Conservation (phyloP, 2,113 vertebrate species). For the Cathartes aura region DNA sequence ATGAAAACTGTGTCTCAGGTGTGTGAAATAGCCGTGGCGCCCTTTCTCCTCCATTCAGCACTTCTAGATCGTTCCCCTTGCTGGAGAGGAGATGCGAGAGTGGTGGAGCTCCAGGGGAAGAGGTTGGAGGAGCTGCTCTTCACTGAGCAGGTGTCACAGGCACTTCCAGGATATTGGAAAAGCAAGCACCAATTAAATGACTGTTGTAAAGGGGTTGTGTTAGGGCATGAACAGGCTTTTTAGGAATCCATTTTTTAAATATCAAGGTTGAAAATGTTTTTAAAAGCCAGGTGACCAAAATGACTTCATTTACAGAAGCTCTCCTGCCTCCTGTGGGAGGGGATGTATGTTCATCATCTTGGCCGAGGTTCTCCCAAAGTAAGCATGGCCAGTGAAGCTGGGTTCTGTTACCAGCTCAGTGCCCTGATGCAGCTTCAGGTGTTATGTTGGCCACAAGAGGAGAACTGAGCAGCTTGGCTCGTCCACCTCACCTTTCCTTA, state of each 20-base stretch:
- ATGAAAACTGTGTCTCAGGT: conserved; percentile 91
- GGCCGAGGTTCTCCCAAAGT: not conserved
- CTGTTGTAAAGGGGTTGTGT: not conserved
- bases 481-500: not conserved
- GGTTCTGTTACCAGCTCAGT: not conserved
- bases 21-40: not conserved
- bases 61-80: not conserved
- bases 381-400: not conserved
- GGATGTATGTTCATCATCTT: not conserved
- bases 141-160: not conserved
- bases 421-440: not conserved
- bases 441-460: not conserved
- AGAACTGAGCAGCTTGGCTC: not conserved
- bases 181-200: not conserved
- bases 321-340: not conserved
- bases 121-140: not conserved
- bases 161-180: not conserved
- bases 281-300: not conserved
- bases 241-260: not conserved
- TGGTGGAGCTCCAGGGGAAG: not conserved
- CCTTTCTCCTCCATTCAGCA: not conserved
- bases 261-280: not conserved
- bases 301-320: not conserved
- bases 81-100: not conserved
- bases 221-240: not conserved